Evolutionary conservation across 1,140 invertebrate species (phyloP).

Genomic region (Globodera ellingtonae): DNA sequence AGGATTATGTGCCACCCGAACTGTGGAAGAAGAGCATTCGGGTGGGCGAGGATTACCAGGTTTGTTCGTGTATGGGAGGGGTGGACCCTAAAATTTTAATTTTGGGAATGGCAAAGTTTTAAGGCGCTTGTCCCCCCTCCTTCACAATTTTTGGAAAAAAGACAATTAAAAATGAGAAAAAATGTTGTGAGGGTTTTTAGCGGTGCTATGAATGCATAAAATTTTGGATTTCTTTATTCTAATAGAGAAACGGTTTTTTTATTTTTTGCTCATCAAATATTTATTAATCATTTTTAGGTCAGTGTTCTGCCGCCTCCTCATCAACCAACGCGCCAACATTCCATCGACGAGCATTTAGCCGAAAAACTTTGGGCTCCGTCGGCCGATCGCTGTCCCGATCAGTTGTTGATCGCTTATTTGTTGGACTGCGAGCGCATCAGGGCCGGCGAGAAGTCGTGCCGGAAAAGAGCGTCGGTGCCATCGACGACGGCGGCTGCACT

Average conservation of each 20-base stretch:
- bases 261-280: no score
- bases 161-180: no score
- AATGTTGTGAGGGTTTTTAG: background rate
- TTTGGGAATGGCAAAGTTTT: background rate
- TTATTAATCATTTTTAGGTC: background rate
- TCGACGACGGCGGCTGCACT: background rate
- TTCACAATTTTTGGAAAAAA: background rate
- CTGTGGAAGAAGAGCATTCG: conserved; percentile 19
- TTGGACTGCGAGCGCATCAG: conserved; percentile 13
- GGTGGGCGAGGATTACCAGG: conserved; percentile 14
- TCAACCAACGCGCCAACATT: background rate
- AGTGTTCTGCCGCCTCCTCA: background rate
- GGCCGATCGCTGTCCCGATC: conserved; percentile 8
- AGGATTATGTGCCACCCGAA: conserved; percentile 23
- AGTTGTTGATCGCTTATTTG: background rate
- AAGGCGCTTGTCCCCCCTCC: background rate
- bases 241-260: no score
- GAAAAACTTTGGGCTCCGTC: conserved; percentile 21
- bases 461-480: background rate
- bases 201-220: background rate
- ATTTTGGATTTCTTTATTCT: no score
- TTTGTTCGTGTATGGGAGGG: background rate
- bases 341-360: background rate
- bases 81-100: background rate
- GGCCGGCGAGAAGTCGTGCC: conserved; percentile 1